These are phyloP conservation scores for Trachelus iudaicus DNA, from an alignment of 2,888 invertebrate species.

Conservation along the genomic window DNA sequence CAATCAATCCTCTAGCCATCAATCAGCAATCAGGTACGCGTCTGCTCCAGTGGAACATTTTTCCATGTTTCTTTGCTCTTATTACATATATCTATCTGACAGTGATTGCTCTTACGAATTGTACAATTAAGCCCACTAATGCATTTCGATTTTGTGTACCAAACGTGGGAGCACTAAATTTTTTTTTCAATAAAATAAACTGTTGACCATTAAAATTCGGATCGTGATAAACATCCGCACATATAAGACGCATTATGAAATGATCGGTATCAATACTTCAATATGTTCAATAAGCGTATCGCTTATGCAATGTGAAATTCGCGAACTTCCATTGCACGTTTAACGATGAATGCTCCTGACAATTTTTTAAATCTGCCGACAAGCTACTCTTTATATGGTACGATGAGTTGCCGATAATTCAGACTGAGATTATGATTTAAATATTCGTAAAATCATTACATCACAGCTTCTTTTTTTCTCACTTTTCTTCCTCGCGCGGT, in stretches of 20 bases:
- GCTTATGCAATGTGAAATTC: not conserved
- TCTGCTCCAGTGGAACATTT: not conserved
- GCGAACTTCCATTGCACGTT: not conserved
- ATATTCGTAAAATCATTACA: not conserved
- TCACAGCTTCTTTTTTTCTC: not conserved
- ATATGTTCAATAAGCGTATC: not conserved
- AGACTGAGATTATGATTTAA: not conserved
- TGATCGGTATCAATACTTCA: not conserved
- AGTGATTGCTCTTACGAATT: constrained; percentile 52
- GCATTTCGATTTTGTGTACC: not conserved
- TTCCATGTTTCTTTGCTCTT: constrained; percentile 3
- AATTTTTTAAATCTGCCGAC: not conserved
- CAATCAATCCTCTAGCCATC: constrained; percentile 50
- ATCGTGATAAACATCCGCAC: not conserved
- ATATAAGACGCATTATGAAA: not conserved
- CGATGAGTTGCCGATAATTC: not conserved
- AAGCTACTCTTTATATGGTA: not conserved
- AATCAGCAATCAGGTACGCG: constrained; percentile 33
- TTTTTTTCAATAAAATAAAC: not conserved
- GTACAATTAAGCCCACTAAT: constrained; percentile 37
- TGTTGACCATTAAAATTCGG: not conserved
- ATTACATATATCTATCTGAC: constrained; percentile 31
- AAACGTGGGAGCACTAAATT: not conserved
- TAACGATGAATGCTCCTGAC: not conserved
- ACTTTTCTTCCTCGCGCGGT: not conserved